Base-by-base conservation (phyloP, 2,888 invertebrate species). In the Lasioglossum calceatum region DNA sequence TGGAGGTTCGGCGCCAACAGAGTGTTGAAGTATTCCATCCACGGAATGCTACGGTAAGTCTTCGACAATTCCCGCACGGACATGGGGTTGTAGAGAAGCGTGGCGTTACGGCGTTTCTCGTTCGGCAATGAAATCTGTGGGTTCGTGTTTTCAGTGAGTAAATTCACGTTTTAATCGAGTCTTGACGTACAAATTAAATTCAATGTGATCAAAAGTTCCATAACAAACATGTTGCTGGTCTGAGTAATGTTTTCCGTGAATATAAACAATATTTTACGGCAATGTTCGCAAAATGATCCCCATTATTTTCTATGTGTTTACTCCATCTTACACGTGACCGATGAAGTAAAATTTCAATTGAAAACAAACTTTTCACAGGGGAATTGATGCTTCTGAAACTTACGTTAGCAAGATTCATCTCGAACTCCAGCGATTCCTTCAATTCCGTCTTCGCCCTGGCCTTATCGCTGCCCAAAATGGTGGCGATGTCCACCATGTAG, bases 41-140 rank as follows among this genome's bases (percentile, higher is more conserved):
- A 98, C 4, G 97, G 97, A 77, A 98, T 96, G 92, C 96, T 97
- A 0, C 97, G 97, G 96, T 97, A 98, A 91, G 97, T 97, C 71
- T 96, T 93, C 93, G 98, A 97, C 67, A 99, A 95, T 91, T 99
- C 97, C 2, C 95, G 95, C n/a, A 99, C 96, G 0, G 97, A 98
- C 97, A 98, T 98, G 12, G 98, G 98, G 93, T 99, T 99, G 96
- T 99, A 99, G n/a, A 99, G 96, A 89, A 97, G 97, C 8, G 98
- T 97, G 12, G 98, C 98, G 94, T 99, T 98, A 88, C 99, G 97
- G 72, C 99, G 97, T 95, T 99, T 98, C 94, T 99, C 99, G 92
- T 97, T 97, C 8, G 98, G 98, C 64, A 94, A 81, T 1, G 94
- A 94, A 54, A 94, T 93, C 94, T 94, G 16, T 0, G 2, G 32